phyloP scores from a whole-genome alignment of 30 jellyfish, hydroid and myxozoan genomes.

The Cassiopea andromeda region DNA sequence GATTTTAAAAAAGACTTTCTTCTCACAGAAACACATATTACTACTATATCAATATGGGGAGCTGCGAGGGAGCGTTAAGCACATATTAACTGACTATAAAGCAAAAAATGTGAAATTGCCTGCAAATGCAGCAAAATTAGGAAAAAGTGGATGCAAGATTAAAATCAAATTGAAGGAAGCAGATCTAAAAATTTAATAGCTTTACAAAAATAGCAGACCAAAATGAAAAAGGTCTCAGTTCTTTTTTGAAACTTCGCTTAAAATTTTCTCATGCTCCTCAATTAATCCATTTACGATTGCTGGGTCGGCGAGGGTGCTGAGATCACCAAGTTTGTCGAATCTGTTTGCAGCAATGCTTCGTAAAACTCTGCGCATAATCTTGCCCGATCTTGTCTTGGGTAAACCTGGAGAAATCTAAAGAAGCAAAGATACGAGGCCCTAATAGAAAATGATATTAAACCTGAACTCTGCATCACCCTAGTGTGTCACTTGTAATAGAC shows the following conservation, averaged over 20 bases:
- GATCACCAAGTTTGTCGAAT: conserved; percentile 89
- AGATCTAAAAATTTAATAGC: too few species aligned
- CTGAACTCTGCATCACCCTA: background rate
- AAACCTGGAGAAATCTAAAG: conserved; percentile 89
- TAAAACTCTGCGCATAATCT: conserved; percentile 96
- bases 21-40: too few species aligned
- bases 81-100: too few species aligned
- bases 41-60: too few species aligned
- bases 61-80: too few species aligned
- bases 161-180: too few species aligned
- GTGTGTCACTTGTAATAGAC: too few species aligned
- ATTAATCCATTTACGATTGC: conserved; percentile 89
- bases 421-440: background rate
- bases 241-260: conserved; percentile 31
- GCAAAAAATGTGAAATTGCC: too few species aligned
- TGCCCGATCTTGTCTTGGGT: conserved; percentile 97
- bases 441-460: background rate
- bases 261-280: conserved; percentile 73
- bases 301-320: conserved; percentile 95
- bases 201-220: background rate
- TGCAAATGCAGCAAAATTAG: too few species aligned
- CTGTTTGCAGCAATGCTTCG: conserved; percentile 92
- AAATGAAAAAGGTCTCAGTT: background rate
- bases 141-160: too few species aligned
- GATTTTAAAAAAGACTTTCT: too few species aligned